Percentiles rank a stretch among this genome's conserved stretches.
Evolutionary conservation across 1,140 invertebrate species (phyloP).

Genomic region (Olivierus martensii): DNA sequence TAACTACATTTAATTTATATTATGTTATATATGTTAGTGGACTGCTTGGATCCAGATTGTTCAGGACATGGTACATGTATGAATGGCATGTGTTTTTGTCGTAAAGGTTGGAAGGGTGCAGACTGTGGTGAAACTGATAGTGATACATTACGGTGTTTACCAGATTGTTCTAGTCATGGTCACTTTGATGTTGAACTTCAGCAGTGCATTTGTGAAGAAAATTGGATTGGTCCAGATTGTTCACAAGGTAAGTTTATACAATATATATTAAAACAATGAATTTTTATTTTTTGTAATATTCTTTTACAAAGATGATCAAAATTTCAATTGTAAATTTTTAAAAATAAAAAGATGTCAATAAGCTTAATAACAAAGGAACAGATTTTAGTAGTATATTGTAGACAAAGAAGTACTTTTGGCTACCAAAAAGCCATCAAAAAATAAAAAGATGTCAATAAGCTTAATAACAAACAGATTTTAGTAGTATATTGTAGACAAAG

Average conservation of each 20-base stretch:
- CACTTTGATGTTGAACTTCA: slow-evolving; percentile 75
- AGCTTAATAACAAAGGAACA: too few species aligned
- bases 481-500: too few species aligned
- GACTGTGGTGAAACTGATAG: slow-evolving; percentile 74
- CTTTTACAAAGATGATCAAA: too few species aligned
- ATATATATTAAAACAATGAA: neutral
- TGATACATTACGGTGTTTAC: slow-evolving; percentile 73
- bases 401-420: too few species aligned
- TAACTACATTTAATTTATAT: too few species aligned
- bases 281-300: slow-evolving; percentile 4
- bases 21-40: too few species aligned
- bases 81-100: slow-evolving; percentile 83
- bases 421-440: too few species aligned
- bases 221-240: slow-evolving; percentile 80
- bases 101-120: slow-evolving; percentile 86
- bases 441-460: too few species aligned
- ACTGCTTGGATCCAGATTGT: slow-evolving; percentile 75
- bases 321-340: too few species aligned
- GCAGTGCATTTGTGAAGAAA: slow-evolving; percentile 71
- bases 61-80: slow-evolving; percentile 82
- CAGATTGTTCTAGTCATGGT: slow-evolving; percentile 78
- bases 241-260: slow-evolving; percentile 54
- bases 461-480: too few species aligned
- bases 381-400: too few species aligned
- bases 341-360: too few species aligned